These are phyloP conservation scores for Clamator glandarius DNA, from an alignment of 2,797 vertebrate genomes.

Conservation along the genomic window DNA sequence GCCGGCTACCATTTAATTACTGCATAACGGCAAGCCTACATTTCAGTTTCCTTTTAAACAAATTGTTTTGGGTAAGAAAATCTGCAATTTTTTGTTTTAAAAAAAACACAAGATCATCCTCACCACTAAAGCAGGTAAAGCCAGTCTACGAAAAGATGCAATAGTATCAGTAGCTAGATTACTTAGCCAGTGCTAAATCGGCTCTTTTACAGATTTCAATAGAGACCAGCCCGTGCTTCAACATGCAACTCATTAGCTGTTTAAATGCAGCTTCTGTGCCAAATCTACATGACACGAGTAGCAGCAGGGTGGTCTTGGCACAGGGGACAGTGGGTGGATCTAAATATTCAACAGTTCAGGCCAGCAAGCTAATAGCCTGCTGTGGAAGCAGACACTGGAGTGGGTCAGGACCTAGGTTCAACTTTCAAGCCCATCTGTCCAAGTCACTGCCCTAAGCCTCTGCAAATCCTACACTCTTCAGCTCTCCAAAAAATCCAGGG, in stretches of 20 bases:
- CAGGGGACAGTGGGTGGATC: slow-evolving; percentile 49
- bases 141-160: not conserved
- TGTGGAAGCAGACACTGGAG: not conserved
- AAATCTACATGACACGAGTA: slow-evolving; percentile 54
- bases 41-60: not conserved
- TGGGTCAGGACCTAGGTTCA: not conserved
- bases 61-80: not conserved
- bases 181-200: not conserved
- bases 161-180: not conserved
- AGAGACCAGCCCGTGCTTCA: slow-evolving; percentile 29
- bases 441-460: not conserved
- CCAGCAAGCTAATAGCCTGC: slow-evolving; percentile 26
- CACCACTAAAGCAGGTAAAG: not conserved
- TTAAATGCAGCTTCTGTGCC: slow-evolving; percentile 58
- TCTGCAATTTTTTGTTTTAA: rapidly evolving
- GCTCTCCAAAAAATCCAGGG: not conserved
- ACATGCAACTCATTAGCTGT: slow-evolving; percentile 56
- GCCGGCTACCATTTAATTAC: not conserved
- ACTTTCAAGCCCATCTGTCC: not conserved
- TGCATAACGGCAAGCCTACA: not conserved
- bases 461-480: not conserved
- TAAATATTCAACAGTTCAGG: slow-evolving; percentile 58
- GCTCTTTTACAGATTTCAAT: slow-evolving; percentile 22
- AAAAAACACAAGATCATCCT: not conserved
- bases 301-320: slow-evolving; percentile 66